phyloP scores from a whole-genome alignment of 2,888 invertebrate genomes.

The Aleiodes leptofemur region DNA sequence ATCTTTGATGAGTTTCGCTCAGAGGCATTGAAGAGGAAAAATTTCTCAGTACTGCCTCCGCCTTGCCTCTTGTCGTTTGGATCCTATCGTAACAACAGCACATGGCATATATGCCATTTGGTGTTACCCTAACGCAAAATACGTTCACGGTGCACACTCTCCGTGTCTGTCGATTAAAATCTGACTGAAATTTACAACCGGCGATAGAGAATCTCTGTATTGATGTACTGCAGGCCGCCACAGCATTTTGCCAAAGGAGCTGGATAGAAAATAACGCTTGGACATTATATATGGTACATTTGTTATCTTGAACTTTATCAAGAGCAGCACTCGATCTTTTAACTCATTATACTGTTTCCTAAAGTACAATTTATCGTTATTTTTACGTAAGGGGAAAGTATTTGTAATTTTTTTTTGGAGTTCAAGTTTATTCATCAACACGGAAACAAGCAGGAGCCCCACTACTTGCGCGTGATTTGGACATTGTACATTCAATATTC shows the following conservation, averaged over 20 bases:
- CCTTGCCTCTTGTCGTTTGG: slow-evolving; percentile 18
- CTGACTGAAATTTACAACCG: slow-evolving; percentile 60
- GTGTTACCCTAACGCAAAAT: slow-evolving; percentile 25
- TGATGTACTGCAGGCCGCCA: slow-evolving; percentile 54
- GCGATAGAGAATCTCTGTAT: slow-evolving; percentile 59
- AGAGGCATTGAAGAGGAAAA: neutral
- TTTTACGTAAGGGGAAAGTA: slow-evolving; percentile 6
- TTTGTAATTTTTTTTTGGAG: neutral
- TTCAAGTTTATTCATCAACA: no score
- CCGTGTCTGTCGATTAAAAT: slow-evolving; percentile 58
- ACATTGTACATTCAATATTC: no score
- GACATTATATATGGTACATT: slow-evolving; percentile 38
- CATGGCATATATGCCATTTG: slow-evolving; percentile 2
- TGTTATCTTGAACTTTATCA: slow-evolving; percentile 41
- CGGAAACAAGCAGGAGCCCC: no score
- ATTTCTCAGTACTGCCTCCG: neutral
- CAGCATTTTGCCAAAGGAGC: slow-evolving; percentile 37
- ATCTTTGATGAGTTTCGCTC: neutral
- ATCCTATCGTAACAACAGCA: slow-evolving; percentile 26
- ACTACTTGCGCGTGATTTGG: no score
- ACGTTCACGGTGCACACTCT: slow-evolving; percentile 48
- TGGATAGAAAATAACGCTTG: slow-evolving; percentile 11
- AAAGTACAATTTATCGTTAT: neutral
- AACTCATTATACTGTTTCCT: slow-evolving; percentile 31
- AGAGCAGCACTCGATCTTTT: slow-evolving; percentile 33